A percentile compares a stretch with the other conserved stretches of the same genome.
These are phyloP conservation scores for Hirudo medicinalis DNA, from an alignment of 1,140 invertebrate genomes.

Conservation along the genomic window DNA sequence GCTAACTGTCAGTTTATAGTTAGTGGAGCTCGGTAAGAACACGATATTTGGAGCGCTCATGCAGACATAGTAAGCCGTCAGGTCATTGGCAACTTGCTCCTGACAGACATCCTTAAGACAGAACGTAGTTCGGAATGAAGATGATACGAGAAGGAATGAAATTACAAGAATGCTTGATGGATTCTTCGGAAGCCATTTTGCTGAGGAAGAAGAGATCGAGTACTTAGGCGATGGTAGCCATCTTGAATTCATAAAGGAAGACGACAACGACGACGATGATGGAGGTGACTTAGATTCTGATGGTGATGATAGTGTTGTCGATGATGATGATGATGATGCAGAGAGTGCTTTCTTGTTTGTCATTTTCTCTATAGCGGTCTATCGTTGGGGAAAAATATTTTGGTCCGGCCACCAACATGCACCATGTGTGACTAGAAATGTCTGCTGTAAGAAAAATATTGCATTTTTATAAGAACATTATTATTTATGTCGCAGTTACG, in stretches of 20 bases:
- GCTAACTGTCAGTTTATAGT: background rate
- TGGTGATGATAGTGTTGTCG: background rate
- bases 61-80: background rate
- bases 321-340: background rate
- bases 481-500: no score
- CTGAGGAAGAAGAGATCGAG: background rate
- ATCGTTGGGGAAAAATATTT: no score
- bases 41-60: background rate
- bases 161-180: background rate
- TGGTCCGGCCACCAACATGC: no score
- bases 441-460: no score
- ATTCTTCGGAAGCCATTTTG: no score
- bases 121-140: background rate
- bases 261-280: conserved; percentile 5
- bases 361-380: no score
- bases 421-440: no score
- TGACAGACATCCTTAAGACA: conserved; percentile 4
- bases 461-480: no score
- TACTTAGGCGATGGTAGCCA: background rate
- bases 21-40: background rate
- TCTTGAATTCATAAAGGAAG: background rate
- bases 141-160: background rate
- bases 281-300: background rate
- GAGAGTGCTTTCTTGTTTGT: background rate
- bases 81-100: background rate